Conservation (phyloP, 2,888 invertebrate genomes). For the Noctua comes region DNA sequence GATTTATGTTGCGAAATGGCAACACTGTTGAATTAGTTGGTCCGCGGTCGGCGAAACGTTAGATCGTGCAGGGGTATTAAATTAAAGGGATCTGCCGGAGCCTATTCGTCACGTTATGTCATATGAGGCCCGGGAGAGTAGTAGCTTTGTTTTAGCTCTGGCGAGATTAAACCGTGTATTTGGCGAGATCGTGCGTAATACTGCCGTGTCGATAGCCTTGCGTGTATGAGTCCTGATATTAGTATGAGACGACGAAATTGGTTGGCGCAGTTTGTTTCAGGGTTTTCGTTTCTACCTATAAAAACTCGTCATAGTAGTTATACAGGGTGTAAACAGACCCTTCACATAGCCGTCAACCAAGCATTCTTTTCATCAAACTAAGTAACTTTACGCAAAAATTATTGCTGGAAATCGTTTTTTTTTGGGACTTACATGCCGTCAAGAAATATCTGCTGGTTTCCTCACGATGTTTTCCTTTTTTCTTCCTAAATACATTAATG, state of each 20-base stretch:
- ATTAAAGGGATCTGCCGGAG: conserved; percentile 73
- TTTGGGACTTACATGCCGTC: too few relatives aligned
- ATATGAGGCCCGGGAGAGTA: conserved; percentile 73
- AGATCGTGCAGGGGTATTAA: conserved; percentile 66
- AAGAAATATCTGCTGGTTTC: too few relatives aligned
- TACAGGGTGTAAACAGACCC: too few relatives aligned
- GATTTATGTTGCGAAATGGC: conserved; percentile 63
- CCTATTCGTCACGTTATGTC: conserved; percentile 78
- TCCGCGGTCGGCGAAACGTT: conserved; percentile 54
- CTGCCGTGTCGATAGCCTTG: conserved; percentile 41
- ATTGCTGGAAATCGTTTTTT: too few relatives aligned
- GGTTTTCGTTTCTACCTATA: conserved; percentile 12
- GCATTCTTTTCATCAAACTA: too few relatives aligned
- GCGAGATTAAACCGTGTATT: conserved; percentile 72
- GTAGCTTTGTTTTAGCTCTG: conserved; percentile 73
- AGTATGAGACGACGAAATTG: conserved; percentile 30
- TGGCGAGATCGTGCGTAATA: conserved; percentile 55
- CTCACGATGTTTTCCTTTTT: too few relatives aligned
- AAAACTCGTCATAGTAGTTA: neutral
- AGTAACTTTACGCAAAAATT: too few relatives aligned
- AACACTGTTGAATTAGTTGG: conserved; percentile 65
- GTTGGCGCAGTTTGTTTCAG: conserved; percentile 16
- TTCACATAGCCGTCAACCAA: too few relatives aligned
- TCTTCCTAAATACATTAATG: too few relatives aligned
- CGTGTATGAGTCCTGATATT: conserved; percentile 52